phyloP scores from a whole-genome alignment of 2,888 invertebrate species.

The Tupiocoris notatus region DNA sequence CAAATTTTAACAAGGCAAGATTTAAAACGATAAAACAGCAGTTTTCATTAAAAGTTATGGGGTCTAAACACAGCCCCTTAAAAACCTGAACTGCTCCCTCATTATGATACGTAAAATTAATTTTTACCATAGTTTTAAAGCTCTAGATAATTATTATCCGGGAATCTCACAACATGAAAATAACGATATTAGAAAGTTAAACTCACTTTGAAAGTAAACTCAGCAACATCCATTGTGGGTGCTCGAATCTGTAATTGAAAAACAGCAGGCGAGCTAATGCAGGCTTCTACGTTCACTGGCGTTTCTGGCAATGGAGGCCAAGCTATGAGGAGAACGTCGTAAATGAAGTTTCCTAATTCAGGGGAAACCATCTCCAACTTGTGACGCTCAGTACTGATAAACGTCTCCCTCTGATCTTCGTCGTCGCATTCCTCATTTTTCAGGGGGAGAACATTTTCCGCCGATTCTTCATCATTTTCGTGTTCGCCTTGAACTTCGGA shows the following conservation, averaged over 20 bases:
- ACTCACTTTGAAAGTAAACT: constrained; percentile 9
- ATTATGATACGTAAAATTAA: too few relatives aligned
- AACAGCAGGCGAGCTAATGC: constrained; percentile 15
- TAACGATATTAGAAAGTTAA: not conserved
- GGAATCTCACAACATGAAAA: too few relatives aligned
- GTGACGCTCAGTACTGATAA: not conserved
- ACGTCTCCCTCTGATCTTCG: not conserved
- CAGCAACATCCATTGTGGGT: not conserved
- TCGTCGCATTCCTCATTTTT: not conserved
- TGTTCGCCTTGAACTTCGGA: not conserved
- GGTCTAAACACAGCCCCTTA: too few relatives aligned
- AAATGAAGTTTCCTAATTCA: constrained; percentile 14
- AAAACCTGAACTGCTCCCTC: too few relatives aligned
- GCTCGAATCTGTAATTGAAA: not conserved
- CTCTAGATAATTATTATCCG: too few relatives aligned
- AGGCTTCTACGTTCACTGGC: constrained; percentile 15
- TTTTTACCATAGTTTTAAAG: too few relatives aligned
- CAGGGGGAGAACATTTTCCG: too few relatives aligned
- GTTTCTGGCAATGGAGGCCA: constrained; percentile 2
- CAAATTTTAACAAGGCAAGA: too few relatives aligned
- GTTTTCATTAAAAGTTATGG: too few relatives aligned
- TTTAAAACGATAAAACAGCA: too few relatives aligned
- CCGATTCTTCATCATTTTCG: not conserved
- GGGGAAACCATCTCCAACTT: constrained; percentile 6
- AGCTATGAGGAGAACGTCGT: not conserved